Evolutionary conservation across 2,113 vertebrate genomes (phyloP).

Genomic region (Lepisosteus osseus): DNA sequence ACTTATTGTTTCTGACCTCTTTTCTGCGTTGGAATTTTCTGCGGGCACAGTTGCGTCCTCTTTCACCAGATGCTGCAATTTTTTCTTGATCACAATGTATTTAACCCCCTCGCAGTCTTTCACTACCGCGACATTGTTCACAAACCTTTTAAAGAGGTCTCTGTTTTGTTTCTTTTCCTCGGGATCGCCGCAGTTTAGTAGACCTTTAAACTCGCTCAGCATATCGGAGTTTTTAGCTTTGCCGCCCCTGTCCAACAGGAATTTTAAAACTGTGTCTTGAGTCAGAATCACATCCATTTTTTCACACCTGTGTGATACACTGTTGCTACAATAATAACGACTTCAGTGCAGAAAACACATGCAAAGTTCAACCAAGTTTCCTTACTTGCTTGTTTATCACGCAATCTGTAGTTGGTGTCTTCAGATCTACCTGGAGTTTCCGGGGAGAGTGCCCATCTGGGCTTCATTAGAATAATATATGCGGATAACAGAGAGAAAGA

Average conservation of each 20-base stretch:
- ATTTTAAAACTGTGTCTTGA: constrained; percentile 65
- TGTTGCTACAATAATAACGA: not conserved
- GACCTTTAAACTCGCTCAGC: constrained; percentile 62
- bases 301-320: not conserved
- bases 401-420: constrained; percentile 33
- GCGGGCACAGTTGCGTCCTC: constrained; percentile 13
- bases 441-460: constrained; percentile 47
- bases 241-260: constrained; percentile 68
- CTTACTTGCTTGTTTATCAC: not conserved
- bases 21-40: constrained; percentile 26
- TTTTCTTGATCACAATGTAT: constrained; percentile 70
- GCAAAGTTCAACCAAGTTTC: no score
- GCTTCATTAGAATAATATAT: constrained; percentile 50
- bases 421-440: constrained; percentile 63
- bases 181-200: constrained; percentile 61
- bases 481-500: constrained; percentile 1
- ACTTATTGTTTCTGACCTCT: constrained; percentile 22
- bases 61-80: constrained; percentile 40
- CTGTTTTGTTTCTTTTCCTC: constrained; percentile 60
- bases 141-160: constrained; percentile 73
- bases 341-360: not conserved
- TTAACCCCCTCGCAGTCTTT: constrained; percentile 69
- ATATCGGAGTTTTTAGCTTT: constrained; percentile 67
- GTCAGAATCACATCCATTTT: constrained; percentile 58
- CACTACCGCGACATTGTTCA: constrained; percentile 78